Percentiles rank a stretch among this genome's conserved stretches.
Evolutionary conservation across 2,888 invertebrate genomes (phyloP).

Genomic region (Iselma pallidipennis): DNA sequence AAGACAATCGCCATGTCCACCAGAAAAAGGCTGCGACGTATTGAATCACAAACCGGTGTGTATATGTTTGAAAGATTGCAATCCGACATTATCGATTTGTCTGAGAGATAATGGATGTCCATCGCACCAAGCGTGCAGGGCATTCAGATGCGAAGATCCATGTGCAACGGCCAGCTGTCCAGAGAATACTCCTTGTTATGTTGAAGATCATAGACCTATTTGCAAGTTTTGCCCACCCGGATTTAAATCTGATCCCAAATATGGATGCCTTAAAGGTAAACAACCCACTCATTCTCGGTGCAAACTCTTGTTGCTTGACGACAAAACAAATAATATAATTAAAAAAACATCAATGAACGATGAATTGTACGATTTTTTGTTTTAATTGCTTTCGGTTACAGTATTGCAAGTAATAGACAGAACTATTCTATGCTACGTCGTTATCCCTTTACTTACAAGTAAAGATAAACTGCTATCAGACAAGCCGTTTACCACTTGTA

Average conservation of each 20-base stretch:
- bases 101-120: constrained; percentile 89
- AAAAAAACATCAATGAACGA: constrained; percentile 40
- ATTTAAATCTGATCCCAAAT: constrained; percentile 88
- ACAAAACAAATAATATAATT: constrained; percentile 22
- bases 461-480: constrained; percentile 33
- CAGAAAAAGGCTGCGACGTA: constrained; percentile 85
- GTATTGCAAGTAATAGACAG: constrained; percentile 43
- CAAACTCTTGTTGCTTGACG: constrained; percentile 45
- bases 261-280: constrained; percentile 97
- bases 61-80: constrained; percentile 85
- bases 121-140: constrained; percentile 80
- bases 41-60: constrained; percentile 85
- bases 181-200: constrained; percentile 84
- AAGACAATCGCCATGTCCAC: constrained; percentile 69
- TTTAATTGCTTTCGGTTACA: constrained; percentile 48
- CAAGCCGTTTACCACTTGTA: constrained; percentile 29
- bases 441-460: constrained; percentile 32
- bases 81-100: constrained; percentile 84
- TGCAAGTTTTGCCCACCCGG: constrained; percentile 96
- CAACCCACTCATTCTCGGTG: constrained; percentile 39
- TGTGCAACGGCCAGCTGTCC: constrained; percentile 85
- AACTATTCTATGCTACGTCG: constrained; percentile 42
- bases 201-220: constrained; percentile 92
- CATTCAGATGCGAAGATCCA: constrained; percentile 89
- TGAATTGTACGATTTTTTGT: constrained; percentile 27